Evolutionary conservation across 1,140 invertebrate genomes (phyloP).

Genomic region (Dolichoris vasculosae): DNA sequence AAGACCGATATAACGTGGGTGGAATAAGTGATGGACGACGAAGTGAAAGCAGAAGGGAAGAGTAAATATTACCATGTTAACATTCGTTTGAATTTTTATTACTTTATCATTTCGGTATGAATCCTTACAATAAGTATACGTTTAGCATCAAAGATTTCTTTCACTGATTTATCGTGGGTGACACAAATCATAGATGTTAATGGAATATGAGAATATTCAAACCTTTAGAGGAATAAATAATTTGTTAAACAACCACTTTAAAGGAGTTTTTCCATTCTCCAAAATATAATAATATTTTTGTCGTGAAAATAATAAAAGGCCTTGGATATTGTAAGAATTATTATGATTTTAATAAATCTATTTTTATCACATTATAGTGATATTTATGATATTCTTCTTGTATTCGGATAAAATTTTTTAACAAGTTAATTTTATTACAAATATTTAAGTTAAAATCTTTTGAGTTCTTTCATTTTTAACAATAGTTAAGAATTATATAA

Average conservation of each 20-base stretch:
- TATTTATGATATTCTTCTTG: neutral
- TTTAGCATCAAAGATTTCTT: neutral
- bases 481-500: no score
- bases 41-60: neutral
- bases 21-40: neutral
- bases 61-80: neutral
- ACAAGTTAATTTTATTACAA: no score
- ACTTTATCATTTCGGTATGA: neutral
- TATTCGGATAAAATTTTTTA: no score
- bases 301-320: neutral
- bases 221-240: neutral
- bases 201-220: neutral
- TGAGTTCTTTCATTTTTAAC: no score
- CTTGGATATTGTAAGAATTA: neutral
- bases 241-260: no score
- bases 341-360: neutral
- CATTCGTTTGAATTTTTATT: neutral
- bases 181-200: neutral
- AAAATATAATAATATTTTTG: no score
- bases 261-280: no score
- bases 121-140: neutral
- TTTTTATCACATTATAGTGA: neutral
- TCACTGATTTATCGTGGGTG: neutral
- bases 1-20: no score
- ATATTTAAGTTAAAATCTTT: no score